Evolutionary conservation across 1,140 invertebrate genomes (phyloP), one percentile per base, ranked within the genome.

Genomic region (Temnothorax nylanderi): DNA sequence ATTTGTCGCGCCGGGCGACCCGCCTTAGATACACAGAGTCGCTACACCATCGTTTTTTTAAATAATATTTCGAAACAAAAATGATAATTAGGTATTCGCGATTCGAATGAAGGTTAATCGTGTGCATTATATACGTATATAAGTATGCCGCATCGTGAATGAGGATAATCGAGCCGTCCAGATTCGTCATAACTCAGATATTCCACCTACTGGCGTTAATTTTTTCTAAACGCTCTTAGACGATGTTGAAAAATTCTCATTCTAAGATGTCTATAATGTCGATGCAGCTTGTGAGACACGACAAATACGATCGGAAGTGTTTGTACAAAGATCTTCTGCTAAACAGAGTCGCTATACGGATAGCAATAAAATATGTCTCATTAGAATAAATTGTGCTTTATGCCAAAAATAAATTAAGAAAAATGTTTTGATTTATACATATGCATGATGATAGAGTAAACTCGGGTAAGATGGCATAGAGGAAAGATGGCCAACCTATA

Each of bases 1-100:
- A 84, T 84, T 75, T 74, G 54, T 84, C 54, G 80, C 54, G 65
- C 13, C 21, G 16, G 32, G n/a, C 16, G 47, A 81, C 34, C 21
- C 34, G 41, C 13, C 8, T 10, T 56, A 49, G 0, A 18, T 82
- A 60, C 62, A 37, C 10, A 49, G 7, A 64, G 32, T 8, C 26
- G 18, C 11, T 51, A 54, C 44, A 56, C 5, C 47, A 11, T 60
- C 26, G 5, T n/a, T 58, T 82, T 58, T 51, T n/a, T 1, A 26
- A 26, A 26, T 26, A 26, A 26, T 26, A 67, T 26, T 3, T 58
- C 37, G 1, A n/a, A 3, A 82, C 37, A 72, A 72, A 67, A 82
- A 44, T 44, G 11, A 82, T 72, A 44, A 81, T 81, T n/a, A 82
- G 0, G 8, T 34, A 72, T 82, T 49, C 10, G 44, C 37, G 16